Evolutionary conservation across 2,113 vertebrate species (phyloP).

Genomic region (Eulacestoma nigropectus): DNA sequence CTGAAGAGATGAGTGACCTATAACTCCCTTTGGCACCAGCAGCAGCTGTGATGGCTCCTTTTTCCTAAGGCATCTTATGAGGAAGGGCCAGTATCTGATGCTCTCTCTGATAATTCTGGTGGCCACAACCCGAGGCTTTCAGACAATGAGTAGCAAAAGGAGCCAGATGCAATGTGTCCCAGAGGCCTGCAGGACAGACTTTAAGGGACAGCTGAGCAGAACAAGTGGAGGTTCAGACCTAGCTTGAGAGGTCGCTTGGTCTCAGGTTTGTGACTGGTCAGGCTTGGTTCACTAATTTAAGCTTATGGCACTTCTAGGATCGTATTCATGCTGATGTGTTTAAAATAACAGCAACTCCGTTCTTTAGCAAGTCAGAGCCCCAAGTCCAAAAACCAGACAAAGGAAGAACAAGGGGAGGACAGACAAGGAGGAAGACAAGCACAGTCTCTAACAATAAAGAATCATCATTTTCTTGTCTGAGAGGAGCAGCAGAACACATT

Average conservation of each 20-base stretch:
- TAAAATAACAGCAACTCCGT: not conserved
- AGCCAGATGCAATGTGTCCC: accelerated
- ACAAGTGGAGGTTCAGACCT: not conserved
- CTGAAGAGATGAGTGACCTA: not conserved
- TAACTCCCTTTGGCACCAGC: not conserved
- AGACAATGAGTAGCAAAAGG: not conserved
- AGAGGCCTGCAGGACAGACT: not conserved
- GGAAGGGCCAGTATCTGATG: not conserved
- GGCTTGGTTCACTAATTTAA: not conserved
- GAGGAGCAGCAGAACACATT: not conserved
- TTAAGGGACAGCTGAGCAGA: not conserved
- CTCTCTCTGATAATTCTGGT: not conserved
- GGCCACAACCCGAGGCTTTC: not conserved
- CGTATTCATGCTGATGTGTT: not conserved
- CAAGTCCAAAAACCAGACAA: not conserved
- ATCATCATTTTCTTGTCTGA: not conserved
- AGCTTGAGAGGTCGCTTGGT: not conserved
- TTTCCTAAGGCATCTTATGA: not conserved
- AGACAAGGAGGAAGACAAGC: not conserved
- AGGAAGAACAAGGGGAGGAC: not conserved
- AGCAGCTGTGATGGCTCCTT: not conserved
- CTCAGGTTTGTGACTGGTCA: not conserved
- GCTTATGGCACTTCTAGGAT: not conserved
- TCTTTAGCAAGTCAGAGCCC: not conserved
- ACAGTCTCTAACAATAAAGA: not conserved